These are phyloP conservation scores for Stomatorhinus ivindoensis DNA, from an alignment of 2,113 vertebrate species.

Conservation along the genomic window DNA sequence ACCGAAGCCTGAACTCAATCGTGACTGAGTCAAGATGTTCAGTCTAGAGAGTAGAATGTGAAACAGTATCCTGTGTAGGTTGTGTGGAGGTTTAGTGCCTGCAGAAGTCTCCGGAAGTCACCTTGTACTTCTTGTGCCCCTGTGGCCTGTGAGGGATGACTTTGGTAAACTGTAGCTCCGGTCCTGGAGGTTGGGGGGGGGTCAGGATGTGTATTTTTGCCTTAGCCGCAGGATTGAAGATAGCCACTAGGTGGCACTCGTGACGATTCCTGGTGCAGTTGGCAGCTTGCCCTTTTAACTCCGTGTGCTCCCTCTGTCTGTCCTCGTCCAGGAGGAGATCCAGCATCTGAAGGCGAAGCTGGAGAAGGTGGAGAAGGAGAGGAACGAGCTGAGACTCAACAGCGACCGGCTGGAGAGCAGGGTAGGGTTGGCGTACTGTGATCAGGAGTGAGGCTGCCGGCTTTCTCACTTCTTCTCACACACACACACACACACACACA, in stretches of 20 bases:
- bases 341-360: slow-evolving; percentile 81
- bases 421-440: slow-evolving; percentile 49
- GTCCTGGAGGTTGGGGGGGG: no score
- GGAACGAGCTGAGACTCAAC: slow-evolving; percentile 85
- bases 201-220: background rate
- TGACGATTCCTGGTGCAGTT: background rate
- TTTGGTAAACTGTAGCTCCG: background rate
- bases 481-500: background rate
- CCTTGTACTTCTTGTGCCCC: background rate
- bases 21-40: background rate
- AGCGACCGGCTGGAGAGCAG: slow-evolving; percentile 86
- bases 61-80: background rate
- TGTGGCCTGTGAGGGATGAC: background rate
- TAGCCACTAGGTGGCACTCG: background rate
- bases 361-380: slow-evolving; percentile 90
- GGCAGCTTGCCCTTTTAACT: background rate
- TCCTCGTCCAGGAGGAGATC: slow-evolving; percentile 77
- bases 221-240: background rate
- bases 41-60: background rate
- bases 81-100: background rate
- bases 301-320: background rate
- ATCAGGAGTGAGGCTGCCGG: background rate
- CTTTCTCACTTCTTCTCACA: background rate
- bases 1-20: background rate
- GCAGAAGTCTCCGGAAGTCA: background rate